A percentile compares a stretch with the other conserved stretches of the same genome.
Conservation (phyloP, 2,113 vertebrate genomes). For the Pterophyllum scalare region DNA sequence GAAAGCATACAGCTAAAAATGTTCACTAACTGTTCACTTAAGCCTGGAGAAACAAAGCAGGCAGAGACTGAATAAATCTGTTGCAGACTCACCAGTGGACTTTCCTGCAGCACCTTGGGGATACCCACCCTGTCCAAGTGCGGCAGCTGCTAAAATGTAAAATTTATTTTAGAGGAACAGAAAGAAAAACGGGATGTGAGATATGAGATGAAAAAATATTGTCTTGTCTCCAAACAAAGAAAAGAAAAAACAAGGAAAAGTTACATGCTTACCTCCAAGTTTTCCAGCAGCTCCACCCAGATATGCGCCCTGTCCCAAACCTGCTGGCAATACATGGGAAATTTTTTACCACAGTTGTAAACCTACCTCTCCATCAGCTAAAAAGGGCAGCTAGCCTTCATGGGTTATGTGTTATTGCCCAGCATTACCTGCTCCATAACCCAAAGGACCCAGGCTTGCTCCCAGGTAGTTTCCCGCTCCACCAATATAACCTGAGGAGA, state of each 20-base stretch:
- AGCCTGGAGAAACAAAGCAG: rapidly evolving
- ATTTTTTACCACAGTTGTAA: constrained; percentile 4
- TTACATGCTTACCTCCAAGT: constrained; percentile 40
- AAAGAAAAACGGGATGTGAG: rapidly evolving
- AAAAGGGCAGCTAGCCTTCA: neutral
- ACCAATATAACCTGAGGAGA: constrained; percentile 65
- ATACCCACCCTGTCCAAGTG: constrained; percentile 55
- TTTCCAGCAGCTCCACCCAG: constrained; percentile 68
- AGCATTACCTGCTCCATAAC: constrained; percentile 74
- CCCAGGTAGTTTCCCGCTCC: constrained; percentile 74
- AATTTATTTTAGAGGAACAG: neutral
- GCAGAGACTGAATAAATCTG: neutral
- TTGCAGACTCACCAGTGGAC: constrained; percentile 12
- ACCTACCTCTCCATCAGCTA: constrained; percentile 3
- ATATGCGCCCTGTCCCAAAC: constrained; percentile 66
- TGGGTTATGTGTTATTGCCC: neutral
- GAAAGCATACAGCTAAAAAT: neutral
- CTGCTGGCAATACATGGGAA: constrained; percentile 22
- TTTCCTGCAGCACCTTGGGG: constrained; percentile 41
- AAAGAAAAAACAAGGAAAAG: neutral
- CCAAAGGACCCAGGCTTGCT: constrained; percentile 48
- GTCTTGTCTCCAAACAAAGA: neutral
- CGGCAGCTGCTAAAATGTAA: constrained; percentile 38
- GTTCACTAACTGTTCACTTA: neutral
- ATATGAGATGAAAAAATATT: neutral